Evolutionary conservation across 2,113 vertebrate species (phyloP).

Genomic region (Seriola aureovittata): DNA sequence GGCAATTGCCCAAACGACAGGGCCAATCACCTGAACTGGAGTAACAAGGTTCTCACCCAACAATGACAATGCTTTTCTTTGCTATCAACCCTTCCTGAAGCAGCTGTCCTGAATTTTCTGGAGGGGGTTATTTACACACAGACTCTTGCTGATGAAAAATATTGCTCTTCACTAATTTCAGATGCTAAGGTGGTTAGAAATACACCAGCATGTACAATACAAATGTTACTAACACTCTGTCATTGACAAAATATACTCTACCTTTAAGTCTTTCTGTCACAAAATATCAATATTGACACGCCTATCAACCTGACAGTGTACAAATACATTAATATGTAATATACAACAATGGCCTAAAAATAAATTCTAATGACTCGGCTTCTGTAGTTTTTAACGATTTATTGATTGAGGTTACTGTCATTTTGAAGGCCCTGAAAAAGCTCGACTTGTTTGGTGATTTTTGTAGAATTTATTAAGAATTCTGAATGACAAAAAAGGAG

Average conservation of each 20-base stretch:
- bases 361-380: neutral
- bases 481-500: neutral
- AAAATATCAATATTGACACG: constrained; percentile 51
- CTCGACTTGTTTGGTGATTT: neutral
- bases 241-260: constrained; percentile 62
- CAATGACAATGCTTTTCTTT: neutral
- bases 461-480: neutral
- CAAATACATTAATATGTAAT: constrained; percentile 24
- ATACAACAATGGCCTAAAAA: constrained; percentile 13
- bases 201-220: constrained; percentile 43
- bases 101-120: neutral
- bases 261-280: constrained; percentile 44
- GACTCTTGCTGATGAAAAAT: constrained; percentile 60
- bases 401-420: neutral
- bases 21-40: neutral
- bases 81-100: neutral
- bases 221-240: constrained; percentile 37
- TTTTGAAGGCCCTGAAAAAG: neutral
- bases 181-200: constrained; percentile 35
- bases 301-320: constrained; percentile 2
- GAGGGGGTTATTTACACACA: constrained; percentile 42
- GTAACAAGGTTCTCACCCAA: neutral
- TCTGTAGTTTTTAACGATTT: neutral
- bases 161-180: constrained; percentile 61
- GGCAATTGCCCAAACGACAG: neutral